Percentiles rank a stretch among this genome's conserved stretches.
Evolutionary conservation across 2,888 invertebrate species (phyloP).

Genomic region (Rhamphomyia laevipes): DNA sequence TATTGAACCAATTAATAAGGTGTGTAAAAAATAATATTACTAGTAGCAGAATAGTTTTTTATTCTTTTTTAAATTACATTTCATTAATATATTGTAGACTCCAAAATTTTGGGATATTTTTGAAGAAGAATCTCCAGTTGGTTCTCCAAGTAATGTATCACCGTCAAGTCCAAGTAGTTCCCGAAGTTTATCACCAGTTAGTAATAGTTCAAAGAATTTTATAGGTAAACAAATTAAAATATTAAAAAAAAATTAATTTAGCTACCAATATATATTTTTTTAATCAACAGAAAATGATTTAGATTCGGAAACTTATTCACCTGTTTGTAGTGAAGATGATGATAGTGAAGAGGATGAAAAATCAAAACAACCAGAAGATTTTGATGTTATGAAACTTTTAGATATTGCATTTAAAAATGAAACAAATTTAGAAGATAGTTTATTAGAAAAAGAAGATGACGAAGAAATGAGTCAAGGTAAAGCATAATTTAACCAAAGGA

Average conservation of each 20-base stretch:
- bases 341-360: slow-evolving; percentile 21
- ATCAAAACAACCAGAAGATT: slow-evolving; percentile 16
- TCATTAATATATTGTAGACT: neutral
- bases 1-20: slow-evolving; percentile 1
- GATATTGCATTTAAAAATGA: slow-evolving; percentile 25
- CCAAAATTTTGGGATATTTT: slow-evolving; percentile 25
- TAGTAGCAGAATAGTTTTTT: neutral
- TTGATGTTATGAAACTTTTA: slow-evolving; percentile 31
- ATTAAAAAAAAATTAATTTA: neutral
- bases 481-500: neutral
- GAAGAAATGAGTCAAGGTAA: slow-evolving; percentile 27
- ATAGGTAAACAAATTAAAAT: slow-evolving; percentile 13
- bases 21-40: neutral
- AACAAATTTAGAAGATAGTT: slow-evolving; percentile 28
- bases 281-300: slow-evolving; percentile 14
- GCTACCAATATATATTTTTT: neutral
- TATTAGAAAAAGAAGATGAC: slow-evolving; percentile 32
- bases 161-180: slow-evolving; percentile 34
- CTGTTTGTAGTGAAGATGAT: slow-evolving; percentile 36
- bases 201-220: slow-evolving; percentile 19
- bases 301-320: slow-evolving; percentile 32
- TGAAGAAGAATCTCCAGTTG: slow-evolving; percentile 33
- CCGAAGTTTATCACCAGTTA: slow-evolving; percentile 31
- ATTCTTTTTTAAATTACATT: slow-evolving; percentile 17
- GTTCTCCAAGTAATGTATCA: slow-evolving; percentile 29